Evolutionary conservation across 2,113 vertebrate species (phyloP), one percentile per base, ranked within the genome.

Genomic region (Myiozetetes cayanensis): DNA sequence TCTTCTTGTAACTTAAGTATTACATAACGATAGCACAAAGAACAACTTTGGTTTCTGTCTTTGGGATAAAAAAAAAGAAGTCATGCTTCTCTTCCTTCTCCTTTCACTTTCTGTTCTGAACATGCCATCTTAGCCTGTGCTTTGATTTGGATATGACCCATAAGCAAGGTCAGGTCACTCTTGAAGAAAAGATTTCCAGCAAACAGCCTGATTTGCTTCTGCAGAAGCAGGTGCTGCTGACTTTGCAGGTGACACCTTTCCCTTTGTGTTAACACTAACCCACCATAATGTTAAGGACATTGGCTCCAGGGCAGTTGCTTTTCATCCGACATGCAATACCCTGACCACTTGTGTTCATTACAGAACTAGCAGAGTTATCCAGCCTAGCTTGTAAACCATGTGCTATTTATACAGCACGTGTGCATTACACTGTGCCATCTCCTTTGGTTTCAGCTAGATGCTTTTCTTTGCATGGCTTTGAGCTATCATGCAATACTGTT

Each of bases 71-170:
- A 58, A 44, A n/a, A 61, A 5, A 84, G 28, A 71, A 81, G 8
- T 52, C 13, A 24, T 7, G 16, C 17, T 77, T 81, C 46, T 63
- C 23, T 83, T 91, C 41, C 24, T 92, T 74, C 18, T 83, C 21
- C 31, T 91, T 95, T 94, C 79, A 84, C 35, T 84, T 93, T 92
- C 78, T 93, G 28, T 90, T 93, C 72, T 81, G 39, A 75, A 63
- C n/a, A 30, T 71, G 24, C 41, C 52, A 65, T 19, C 28, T 67
- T n/a, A 81, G 20, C 47, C 31, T 43, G 13, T 63, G n/a, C 61
- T 90, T 92, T 84, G 44, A 47, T 67, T 88, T 78, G 23, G 17
- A 59, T 47, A 37, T 2, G 10, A 86, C 65, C 73, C 79, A 49
- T 76, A 72, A 84, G 68, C 85, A 90, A 90, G 82, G 75, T 92